Conservation (phyloP, 2,113 vertebrate species). For the Barbus barbus region DNA sequence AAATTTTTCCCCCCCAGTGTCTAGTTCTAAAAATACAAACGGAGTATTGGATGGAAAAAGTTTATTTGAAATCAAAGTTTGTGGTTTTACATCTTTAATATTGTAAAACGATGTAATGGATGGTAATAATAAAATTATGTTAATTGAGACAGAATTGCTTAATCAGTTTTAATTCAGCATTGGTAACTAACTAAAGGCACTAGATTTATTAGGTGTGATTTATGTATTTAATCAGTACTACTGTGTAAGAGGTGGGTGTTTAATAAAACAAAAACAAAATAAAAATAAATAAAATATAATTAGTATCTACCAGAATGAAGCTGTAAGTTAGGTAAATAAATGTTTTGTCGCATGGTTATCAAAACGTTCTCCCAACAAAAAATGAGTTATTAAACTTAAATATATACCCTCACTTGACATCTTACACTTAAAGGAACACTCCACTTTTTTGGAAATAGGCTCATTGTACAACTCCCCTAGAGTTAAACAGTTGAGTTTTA, state of each 20-base stretch:
- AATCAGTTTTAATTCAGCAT: slow-evolving; percentile 15
- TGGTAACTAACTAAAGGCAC: neutral
- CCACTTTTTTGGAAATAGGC: too few species aligned
- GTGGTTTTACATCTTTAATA: neutral
- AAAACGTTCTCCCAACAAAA: neutral
- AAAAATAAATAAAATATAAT: neutral
- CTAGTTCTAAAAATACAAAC: neutral
- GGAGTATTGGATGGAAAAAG: neutral
- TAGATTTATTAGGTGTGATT: neutral
- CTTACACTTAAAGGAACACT: too few species aligned
- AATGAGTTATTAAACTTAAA: neutral
- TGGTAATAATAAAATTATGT: neutral
- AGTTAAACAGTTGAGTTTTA: too few species aligned
- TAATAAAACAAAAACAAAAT: neutral
- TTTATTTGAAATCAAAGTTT: too few species aligned
- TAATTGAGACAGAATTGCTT: neutral
- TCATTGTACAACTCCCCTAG: too few species aligned
- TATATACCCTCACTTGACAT: neutral
- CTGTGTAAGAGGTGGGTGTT: neutral
- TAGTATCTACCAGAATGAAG: neutral
- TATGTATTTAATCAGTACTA: neutral
- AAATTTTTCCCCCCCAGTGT: neutral
- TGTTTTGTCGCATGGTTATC: neutral
- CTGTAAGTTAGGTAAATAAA: neutral
- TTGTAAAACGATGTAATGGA: neutral